phyloP scores from a whole-genome alignment of 2,888 invertebrate genomes.

The Mactromeris polynyma region DNA sequence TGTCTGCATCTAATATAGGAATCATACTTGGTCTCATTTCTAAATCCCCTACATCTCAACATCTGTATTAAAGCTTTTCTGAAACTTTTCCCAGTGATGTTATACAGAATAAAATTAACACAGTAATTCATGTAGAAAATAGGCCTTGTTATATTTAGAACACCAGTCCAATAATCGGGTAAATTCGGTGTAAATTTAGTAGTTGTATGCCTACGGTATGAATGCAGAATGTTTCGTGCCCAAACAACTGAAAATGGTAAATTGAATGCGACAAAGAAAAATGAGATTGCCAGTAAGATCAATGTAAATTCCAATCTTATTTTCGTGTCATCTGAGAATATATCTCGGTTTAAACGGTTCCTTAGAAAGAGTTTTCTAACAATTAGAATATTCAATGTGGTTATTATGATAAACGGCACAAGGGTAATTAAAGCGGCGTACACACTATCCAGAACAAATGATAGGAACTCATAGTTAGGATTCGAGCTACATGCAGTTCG shows the following conservation, averaged over 20 bases:
- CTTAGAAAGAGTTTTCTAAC: conserved; percentile 72
- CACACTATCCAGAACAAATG: conserved; percentile 78
- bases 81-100: conserved; percentile 83
- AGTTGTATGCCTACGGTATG: neutral
- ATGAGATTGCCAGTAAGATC: conserved; percentile 83
- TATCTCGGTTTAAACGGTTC: conserved; percentile 62
- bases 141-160: conserved; percentile 76
- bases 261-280: conserved; percentile 83
- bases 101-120: conserved; percentile 84
- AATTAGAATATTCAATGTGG: conserved; percentile 78
- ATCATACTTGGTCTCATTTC: neutral
- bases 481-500: conserved; percentile 69
- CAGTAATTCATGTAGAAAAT: conserved; percentile 84
- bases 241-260: conserved; percentile 83
- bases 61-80: conserved; percentile 60
- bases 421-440: conserved; percentile 79
- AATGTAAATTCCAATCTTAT: conserved; percentile 83
- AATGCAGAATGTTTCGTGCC: conserved; percentile 67
- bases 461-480: conserved; percentile 62
- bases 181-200: neutral
- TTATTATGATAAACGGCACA: conserved; percentile 79
- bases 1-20: neutral
- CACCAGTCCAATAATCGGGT: conserved; percentile 68
- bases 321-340: conserved; percentile 78
- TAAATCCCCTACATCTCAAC: neutral